Percentiles rank a stretch among this genome's conserved stretches.
Evolutionary conservation across 2,113 vertebrate species (phyloP).

Genomic region (Microcebus tavaratra): DNA sequence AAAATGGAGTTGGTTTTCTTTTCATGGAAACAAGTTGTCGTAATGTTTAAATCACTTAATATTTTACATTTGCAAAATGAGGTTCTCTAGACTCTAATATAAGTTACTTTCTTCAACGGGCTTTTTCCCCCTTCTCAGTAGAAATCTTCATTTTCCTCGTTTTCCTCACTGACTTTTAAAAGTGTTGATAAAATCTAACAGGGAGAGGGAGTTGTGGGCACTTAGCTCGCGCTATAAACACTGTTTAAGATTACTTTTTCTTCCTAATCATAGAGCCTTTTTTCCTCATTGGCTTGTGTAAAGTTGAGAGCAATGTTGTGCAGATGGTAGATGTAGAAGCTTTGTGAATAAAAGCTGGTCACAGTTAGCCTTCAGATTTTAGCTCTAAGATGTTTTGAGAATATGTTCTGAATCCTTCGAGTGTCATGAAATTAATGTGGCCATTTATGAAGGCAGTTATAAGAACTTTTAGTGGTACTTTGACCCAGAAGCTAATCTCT

Average conservation of each 20-base stretch:
- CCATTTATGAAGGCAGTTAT: neutral
- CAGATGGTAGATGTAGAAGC: neutral
- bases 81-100: neutral
- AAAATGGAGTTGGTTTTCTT: neutral
- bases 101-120: neutral
- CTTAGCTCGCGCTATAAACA: neutral
- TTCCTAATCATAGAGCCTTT: neutral
- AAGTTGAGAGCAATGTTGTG: neutral
- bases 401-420: neutral
- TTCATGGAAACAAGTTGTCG: neutral
- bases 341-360: neutral
- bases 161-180: neutral
- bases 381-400: neutral
- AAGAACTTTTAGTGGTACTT: neutral
- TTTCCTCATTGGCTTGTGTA: neutral
- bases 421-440: slow-evolving; percentile 20
- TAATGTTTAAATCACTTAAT: neutral
- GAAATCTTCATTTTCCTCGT: neutral
- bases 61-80: slow-evolving; percentile 15
- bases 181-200: neutral
- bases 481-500: neutral
- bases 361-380: neutral
- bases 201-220: neutral
- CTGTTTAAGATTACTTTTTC: neutral
- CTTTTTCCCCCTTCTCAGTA: neutral